Base-by-base conservation (phyloP, 2,113 vertebrate genomes). In the Nothobranchius furzeri region DNA sequence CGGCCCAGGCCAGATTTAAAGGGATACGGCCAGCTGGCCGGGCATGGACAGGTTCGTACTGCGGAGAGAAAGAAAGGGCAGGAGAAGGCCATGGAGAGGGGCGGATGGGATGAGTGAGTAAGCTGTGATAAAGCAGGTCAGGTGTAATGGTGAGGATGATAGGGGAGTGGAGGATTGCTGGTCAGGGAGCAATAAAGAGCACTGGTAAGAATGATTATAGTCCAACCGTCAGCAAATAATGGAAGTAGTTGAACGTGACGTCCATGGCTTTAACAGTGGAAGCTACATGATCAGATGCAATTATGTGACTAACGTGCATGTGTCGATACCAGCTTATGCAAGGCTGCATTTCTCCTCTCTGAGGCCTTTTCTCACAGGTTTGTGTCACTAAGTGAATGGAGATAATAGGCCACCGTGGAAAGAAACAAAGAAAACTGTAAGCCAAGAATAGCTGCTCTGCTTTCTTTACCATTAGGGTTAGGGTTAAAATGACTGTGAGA, bases 1-100 rank as follows among this genome's bases (percentile, higher is more conserved):
- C 83, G 66, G 88, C 85, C 79, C 76, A 48, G 89, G 76, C 85
- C 89, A 90, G 86, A 91, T 91, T 92, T 92, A 91, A 90, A 90
- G 85, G 83, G 87, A 92, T 89, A 89, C 73, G 76, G 83, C 90
- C 90, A 90, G 89, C 90, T 90, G 89, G 84, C 81, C 74, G 57
- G 82, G 76, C 85, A 84, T 71, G 85, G 87, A 86, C 82, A 85
- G 80, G 86, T 89, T 85, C 84, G 76, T 73, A 81, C 70, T 62
- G 63, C 66, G 47, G 83, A 87, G 85, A 78, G 81, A 84, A 79
- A 82, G 78, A 68, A 83, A 84, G 83, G 84, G 84, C 78, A 82
- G 64, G 77, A 78, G 88, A 85, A 87, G 82, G 76, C 82, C 83
- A 85, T 55, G 42, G 70, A 63, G 69, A 54, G 8, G 54, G 68